Conservation (phyloP, 2,113 vertebrate genomes). For the Sinocyclocheilus rhinocerous region DNA sequence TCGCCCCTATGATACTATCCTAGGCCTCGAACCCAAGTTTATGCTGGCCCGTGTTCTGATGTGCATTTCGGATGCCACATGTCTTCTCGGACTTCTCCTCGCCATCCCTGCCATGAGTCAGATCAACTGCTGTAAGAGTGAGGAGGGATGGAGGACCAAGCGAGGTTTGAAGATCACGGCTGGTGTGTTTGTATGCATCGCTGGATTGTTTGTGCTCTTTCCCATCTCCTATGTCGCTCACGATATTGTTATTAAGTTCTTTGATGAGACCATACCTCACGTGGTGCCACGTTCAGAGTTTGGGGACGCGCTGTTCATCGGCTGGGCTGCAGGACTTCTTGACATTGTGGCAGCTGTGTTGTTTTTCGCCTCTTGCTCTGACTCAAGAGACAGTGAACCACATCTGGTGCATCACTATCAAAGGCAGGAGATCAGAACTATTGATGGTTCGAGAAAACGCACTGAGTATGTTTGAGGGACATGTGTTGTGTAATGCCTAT, state of each 20-base stretch:
- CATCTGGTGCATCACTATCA: slow-evolving; percentile 49
- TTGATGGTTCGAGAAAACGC: slow-evolving; percentile 61
- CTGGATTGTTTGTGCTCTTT: slow-evolving; percentile 69
- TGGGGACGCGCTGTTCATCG: slow-evolving; percentile 74
- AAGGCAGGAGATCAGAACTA: slow-evolving; percentile 60
- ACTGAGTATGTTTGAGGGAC: slow-evolving; percentile 73
- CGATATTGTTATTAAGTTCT: slow-evolving; percentile 68
- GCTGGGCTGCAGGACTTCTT: slow-evolving; percentile 74
- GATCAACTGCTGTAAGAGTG: slow-evolving; percentile 69
- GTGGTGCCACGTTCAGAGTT: slow-evolving; percentile 75
- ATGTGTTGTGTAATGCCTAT: not conserved
- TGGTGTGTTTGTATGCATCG: slow-evolving; percentile 62
- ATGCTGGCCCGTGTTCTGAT: slow-evolving; percentile 71
- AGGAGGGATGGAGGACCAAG: slow-evolving; percentile 63
- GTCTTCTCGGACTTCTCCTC: slow-evolving; percentile 69
- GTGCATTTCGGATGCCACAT: slow-evolving; percentile 62
- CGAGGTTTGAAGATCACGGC: slow-evolving; percentile 62
- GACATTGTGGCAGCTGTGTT: slow-evolving; percentile 72
- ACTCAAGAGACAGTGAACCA: slow-evolving; percentile 50
- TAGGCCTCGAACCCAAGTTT: slow-evolving; percentile 69
- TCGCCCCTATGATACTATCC: slow-evolving; percentile 67
- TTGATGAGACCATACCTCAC: slow-evolving; percentile 67
- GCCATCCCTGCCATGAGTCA: slow-evolving; percentile 67
- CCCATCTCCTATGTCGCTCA: slow-evolving; percentile 73
- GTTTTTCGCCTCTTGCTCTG: slow-evolving; percentile 67